Evolutionary conservation across 1,140 invertebrate genomes (phyloP), one percentile per base, ranked within the genome.

Genomic region (Orchestia grillus): DNA sequence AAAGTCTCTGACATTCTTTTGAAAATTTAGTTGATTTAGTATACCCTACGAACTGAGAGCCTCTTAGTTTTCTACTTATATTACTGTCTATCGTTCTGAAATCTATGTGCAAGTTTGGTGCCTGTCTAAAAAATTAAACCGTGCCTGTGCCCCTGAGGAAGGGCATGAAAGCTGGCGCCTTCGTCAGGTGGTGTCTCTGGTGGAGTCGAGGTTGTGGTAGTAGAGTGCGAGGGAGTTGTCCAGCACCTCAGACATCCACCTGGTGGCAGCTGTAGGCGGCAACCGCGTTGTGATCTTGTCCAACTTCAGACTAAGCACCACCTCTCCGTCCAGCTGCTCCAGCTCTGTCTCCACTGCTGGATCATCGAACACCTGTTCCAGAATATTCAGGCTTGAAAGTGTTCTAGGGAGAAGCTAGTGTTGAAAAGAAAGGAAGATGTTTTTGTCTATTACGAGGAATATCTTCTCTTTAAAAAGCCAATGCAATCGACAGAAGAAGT

Each of bases 261-360:
- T 92, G 41, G 96, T 91, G 44, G 96, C 96, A 0, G 96, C 96
- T 42, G 96, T 95, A 88, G 96, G 96, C 3, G 96, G 96, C 41
- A 97, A 96, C 87, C 96, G 96, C 53, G 96, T 96, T 43, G 96
- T 97, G 87, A 97, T 97, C 95, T 97, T 97, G 95, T 97, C 96
- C 53, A 97, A 57, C 57, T 96, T 96, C 28, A 97, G 96, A 62
- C 96, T 96, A 0, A 96, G 62, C 36, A 97, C 94, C 92, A 96
- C 96, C 92, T 97, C 95, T 15, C 96, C 96, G 1, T 96, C 96
- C 88, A 97, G 77, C 44, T 96, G n/a, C 95, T 96, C 96, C 90
- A 97, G 96, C 47, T 95, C 90, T 23, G 87, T 95, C 95, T 96
- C 96, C n/a, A 97, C 92, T 0, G 92, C 44, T 28, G 92, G 43